Conservation (phyloP, 1,140 invertebrate genomes). For the Steinernema feltiae region DNA sequence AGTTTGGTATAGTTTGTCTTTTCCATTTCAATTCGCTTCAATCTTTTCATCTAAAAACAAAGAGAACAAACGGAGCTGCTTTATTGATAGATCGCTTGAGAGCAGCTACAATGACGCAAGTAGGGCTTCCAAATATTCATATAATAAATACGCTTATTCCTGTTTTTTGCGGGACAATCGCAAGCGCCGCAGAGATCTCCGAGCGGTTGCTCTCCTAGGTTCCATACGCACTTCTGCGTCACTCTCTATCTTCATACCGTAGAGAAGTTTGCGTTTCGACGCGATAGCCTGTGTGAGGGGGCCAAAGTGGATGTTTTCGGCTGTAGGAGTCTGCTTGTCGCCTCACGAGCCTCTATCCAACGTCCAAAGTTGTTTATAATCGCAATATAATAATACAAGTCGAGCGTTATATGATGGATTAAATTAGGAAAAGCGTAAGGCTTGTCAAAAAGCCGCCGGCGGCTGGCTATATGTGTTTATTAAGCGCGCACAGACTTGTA, state of each 20-base stretch:
- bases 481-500: neutral
- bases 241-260: too few relatives aligned
- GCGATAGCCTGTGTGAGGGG: neutral
- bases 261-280: too few relatives aligned
- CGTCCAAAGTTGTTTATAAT: constrained; percentile 15
- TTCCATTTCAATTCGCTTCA: neutral
- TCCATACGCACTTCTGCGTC: too few relatives aligned
- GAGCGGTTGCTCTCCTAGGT: too few relatives aligned
- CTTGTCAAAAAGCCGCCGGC: constrained; percentile 5
- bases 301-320: neutral
- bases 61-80: neutral
- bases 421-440: constrained; percentile 8
- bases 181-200: neutral
- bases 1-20: neutral
- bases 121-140: neutral
- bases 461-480: neutral
- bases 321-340: neutral
- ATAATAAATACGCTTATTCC: neutral
- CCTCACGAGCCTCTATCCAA: neutral
- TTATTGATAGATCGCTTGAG: constrained; percentile 10
- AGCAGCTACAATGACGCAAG: neutral
- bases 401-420: constrained; percentile 9
- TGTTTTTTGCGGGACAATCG: constrained; percentile 6
- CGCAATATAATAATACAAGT: constrained; percentile 15
- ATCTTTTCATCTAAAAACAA: neutral